These are phyloP conservation scores for Serranochromis macrocephalus DNA, from an alignment of 2,113 vertebrate species.

Conservation along the genomic window DNA sequence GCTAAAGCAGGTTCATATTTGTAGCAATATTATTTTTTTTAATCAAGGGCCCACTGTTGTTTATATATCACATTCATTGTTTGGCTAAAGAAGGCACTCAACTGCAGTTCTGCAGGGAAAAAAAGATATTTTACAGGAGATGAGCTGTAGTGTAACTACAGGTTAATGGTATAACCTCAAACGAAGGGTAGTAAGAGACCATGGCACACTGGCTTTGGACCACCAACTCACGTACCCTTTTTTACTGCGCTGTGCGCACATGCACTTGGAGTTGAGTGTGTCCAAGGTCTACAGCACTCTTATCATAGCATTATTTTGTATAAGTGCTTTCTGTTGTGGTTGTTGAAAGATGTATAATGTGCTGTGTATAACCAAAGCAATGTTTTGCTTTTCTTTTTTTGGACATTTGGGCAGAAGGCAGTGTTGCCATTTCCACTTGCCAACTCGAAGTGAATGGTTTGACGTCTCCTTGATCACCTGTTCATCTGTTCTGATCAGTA, in stretches of 20 bases:
- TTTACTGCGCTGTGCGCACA: constrained; percentile 74
- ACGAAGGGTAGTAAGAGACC: constrained; percentile 53
- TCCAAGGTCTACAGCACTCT: constrained; percentile 46
- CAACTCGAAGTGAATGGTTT: constrained; percentile 6
- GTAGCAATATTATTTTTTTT: constrained; percentile 26
- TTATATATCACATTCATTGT: constrained; percentile 5
- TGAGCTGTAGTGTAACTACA: constrained; percentile 42
- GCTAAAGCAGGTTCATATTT: constrained; percentile 48
- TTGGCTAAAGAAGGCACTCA: constrained; percentile 45
- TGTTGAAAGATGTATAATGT: constrained; percentile 33
- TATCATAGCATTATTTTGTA: constrained; percentile 61
- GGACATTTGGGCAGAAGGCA: background rate
- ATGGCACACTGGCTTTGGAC: constrained; percentile 53
- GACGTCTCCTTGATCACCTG: background rate
- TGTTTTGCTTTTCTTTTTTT: constrained; percentile 19
- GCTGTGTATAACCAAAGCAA: constrained; percentile 64
- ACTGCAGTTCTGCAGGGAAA: constrained; percentile 67
- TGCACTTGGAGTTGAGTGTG: constrained; percentile 69
- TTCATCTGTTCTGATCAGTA: constrained; percentile 23
- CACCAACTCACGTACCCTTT: constrained; percentile 62
- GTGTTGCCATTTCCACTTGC: constrained; percentile 41
- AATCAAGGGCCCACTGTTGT: background rate
- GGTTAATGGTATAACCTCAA: constrained; percentile 52
- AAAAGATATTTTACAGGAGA: constrained; percentile 37
- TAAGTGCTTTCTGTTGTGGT: constrained; percentile 47